Base-by-base conservation (phyloP, 1,140 invertebrate species). In the Chironomus striatipennis region DNA sequence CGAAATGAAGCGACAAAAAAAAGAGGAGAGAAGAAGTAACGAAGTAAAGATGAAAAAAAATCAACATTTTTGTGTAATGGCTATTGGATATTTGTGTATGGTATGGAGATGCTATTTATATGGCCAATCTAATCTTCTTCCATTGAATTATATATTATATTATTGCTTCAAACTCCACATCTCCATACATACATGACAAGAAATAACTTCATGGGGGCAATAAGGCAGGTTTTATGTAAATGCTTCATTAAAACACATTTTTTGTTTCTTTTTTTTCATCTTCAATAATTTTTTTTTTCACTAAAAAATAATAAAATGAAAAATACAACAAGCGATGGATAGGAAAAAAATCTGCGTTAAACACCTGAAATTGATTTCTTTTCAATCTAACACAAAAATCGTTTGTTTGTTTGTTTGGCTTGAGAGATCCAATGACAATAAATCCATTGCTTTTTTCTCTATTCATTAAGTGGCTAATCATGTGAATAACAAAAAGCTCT, bases 141-240 rank as follows among this genome's bases (percentile, higher is more conserved):
- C 65, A 70, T 70, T 70, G 65, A 70, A 70, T 70, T 20, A 70
- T 57, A 57, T 57, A 57, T 57, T 57, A 57, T 57, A 57, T 57
- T 57, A 57, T 57, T 57, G 47, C 47, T 57, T 15, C n/a, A 57
- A 57, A 57, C 47, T 57, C 47, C 47, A 34, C 24, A 57, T 57
- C 47, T 1, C 47, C 47, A 57, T 15, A 57, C 47, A 10, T 15
- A 10, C 43, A 34, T 47, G 43, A 57, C 47, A 57, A 57, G 12
- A 57, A n/a, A 57, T n/a, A 15, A 47, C 47, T 57, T 57, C n/a
- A n/a, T 57, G 47, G 12, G 12, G 47, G 43, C 43, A 47, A 47
- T 47, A 47, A 57, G 47, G 47, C 47, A 57, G 47, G 47, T 57
- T 57, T 57, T 57, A 57, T 57, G 47, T 57, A 57, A 57, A 57